A percentile compares a stretch with the other conserved stretches of the same genome.
These are phyloP conservation scores for Camelus bactrianus DNA, from an alignment of 2,113 vertebrate species.

Conservation along the genomic window DNA sequence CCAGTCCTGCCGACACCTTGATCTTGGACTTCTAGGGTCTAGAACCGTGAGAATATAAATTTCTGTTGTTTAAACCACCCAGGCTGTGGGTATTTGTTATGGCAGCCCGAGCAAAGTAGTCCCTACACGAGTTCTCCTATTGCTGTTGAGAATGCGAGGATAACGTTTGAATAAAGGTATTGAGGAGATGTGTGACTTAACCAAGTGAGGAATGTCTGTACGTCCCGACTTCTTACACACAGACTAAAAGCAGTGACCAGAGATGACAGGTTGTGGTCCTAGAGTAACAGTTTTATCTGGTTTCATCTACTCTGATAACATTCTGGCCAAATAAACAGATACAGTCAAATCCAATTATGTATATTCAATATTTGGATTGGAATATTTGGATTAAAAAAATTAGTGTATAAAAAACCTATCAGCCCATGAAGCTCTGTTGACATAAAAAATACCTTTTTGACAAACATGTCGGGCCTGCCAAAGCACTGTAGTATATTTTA, in stretches of 20 bases:
- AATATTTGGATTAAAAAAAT: constrained; percentile 83
- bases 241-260: constrained; percentile 24
- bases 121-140: constrained; percentile 19
- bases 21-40: background rate
- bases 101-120: background rate
- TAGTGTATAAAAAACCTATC: constrained; percentile 81
- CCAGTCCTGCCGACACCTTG: background rate
- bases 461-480: constrained; percentile 78
- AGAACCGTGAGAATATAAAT: background rate
- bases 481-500: constrained; percentile 70
- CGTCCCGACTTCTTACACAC: background rate
- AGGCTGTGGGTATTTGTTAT: background rate
- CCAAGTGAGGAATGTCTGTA: constrained; percentile 21
- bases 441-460: constrained; percentile 83
- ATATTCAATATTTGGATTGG: constrained; percentile 83
- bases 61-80: background rate
- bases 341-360: constrained; percentile 76
- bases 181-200: constrained; percentile 30
- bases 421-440: constrained; percentile 79
- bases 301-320: constrained; percentile 75
- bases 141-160: constrained; percentile 32
- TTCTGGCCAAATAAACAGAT: constrained; percentile 81
- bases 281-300: constrained; percentile 72
- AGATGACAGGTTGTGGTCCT: constrained; percentile 25
- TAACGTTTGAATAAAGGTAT: constrained; percentile 38